phyloP scores from a whole-genome alignment of 2,888 invertebrate species.

The Trichopoda pennipes region DNA sequence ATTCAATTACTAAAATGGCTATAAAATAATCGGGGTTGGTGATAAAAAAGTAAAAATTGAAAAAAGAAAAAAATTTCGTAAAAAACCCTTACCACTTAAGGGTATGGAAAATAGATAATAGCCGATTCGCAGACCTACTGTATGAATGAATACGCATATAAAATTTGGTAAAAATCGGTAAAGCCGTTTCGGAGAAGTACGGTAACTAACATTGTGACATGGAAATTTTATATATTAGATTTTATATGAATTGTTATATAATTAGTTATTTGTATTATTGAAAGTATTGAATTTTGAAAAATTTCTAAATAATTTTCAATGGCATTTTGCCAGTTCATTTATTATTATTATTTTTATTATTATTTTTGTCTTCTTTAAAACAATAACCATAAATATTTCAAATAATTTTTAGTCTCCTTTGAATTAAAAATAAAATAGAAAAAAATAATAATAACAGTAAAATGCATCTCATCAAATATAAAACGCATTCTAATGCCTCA shows the following conservation, averaged over 20 bases:
- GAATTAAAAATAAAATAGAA: neutral
- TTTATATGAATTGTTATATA: neutral
- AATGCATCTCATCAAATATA: slow-evolving; percentile 45
- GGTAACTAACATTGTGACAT: neutral
- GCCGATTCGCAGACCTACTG: too few relatives aligned
- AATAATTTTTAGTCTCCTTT: slow-evolving; percentile 1
- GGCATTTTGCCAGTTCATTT: slow-evolving; percentile 41
- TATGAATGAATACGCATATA: too few relatives aligned
- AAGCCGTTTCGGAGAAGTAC: too few relatives aligned
- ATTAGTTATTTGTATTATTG: neutral
- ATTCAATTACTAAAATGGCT: too few relatives aligned
- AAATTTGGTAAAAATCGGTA: too few relatives aligned
- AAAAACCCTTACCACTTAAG: too few relatives aligned
- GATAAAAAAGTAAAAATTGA: too few relatives aligned
- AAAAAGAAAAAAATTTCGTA: too few relatives aligned
- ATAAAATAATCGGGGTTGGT: too few relatives aligned
- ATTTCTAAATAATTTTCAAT: slow-evolving; percentile 9
- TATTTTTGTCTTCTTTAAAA: too few relatives aligned
- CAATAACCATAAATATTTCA: slow-evolving; percentile 12
- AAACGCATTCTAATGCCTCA: slow-evolving; percentile 58
- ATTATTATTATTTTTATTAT: too few relatives aligned
- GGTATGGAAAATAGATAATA: too few relatives aligned
- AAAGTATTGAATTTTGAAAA: neutral
- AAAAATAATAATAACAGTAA: slow-evolving; percentile 26
- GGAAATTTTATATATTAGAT: neutral